These are phyloP conservation scores for Lycia hirtaria DNA, from an alignment of 2,888 invertebrate species.

Conservation along the genomic window DNA sequence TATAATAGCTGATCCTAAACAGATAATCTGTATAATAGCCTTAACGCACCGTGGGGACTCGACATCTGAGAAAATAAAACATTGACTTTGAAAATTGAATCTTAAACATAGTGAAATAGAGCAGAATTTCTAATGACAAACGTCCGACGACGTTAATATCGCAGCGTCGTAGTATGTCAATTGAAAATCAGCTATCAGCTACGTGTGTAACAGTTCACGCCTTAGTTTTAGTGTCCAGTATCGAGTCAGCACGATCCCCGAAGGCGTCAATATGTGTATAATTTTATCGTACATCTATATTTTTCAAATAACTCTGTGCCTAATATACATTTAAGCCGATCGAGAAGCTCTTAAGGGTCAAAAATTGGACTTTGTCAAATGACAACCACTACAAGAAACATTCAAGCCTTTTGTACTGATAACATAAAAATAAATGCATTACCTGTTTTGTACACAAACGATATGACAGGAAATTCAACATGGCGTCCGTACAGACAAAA, in stretches of 20 bases:
- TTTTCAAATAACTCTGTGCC: constrained; percentile 77
- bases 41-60: not conserved
- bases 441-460: constrained; percentile 32
- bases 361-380: constrained; percentile 53
- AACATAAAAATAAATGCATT: constrained; percentile 37
- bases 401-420: constrained; percentile 58
- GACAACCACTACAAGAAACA: constrained; percentile 58
- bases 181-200: not conserved
- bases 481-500: constrained; percentile 40
- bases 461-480: constrained; percentile 40
- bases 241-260: not conserved
- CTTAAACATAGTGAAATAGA: not conserved
- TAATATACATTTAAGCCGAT: constrained; percentile 83
- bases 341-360: constrained; percentile 78
- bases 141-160: too few species aligned
- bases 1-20: constrained; percentile 75
- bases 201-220: not conserved
- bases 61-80: not conserved
- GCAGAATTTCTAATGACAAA: not conserved
- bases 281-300: constrained; percentile 75
- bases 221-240: not conserved
- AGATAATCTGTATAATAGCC: constrained; percentile 67
- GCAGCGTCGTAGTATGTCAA: not conserved
- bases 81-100: not conserved
- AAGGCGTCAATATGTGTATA: constrained; percentile 63